These are phyloP conservation scores for Eublepharis macularius DNA, from an alignment of 2,113 vertebrate species.

Conservation along the genomic window DNA sequence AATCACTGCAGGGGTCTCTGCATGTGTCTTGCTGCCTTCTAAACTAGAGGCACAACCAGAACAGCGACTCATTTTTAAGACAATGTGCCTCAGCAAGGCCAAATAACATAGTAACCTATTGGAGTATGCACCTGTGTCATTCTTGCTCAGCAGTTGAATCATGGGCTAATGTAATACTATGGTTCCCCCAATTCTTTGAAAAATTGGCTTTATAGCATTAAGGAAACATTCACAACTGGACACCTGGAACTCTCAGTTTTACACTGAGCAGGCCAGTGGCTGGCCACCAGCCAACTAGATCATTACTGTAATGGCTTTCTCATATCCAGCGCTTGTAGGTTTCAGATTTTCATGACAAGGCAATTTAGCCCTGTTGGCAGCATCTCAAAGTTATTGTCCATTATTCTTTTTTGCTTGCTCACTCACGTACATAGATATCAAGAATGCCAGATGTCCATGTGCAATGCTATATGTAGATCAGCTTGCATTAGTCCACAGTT, in stretches of 20 bases:
- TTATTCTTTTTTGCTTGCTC: background rate
- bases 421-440: background rate
- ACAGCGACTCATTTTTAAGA: background rate
- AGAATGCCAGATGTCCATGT: too few species aligned
- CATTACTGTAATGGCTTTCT: background rate
- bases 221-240: background rate
- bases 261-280: background rate
- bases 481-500: background rate
- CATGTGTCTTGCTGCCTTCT: background rate
- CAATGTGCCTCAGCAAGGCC: background rate
- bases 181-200: background rate
- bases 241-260: background rate
- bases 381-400: background rate
- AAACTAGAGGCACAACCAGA: background rate
- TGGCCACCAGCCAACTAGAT: conserved; percentile 18
- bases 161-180: background rate
- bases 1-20: too few species aligned
- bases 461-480: background rate
- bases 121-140: background rate
- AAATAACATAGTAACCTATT: background rate
- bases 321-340: conserved; percentile 9
- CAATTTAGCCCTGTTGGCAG: background rate
- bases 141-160: background rate
- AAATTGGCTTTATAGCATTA: background rate
- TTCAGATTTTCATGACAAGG: conserved; percentile 17